Evolutionary conservation across 2,888 invertebrate species (phyloP).

Genomic region (Eupeodes latifasciatus): DNA sequence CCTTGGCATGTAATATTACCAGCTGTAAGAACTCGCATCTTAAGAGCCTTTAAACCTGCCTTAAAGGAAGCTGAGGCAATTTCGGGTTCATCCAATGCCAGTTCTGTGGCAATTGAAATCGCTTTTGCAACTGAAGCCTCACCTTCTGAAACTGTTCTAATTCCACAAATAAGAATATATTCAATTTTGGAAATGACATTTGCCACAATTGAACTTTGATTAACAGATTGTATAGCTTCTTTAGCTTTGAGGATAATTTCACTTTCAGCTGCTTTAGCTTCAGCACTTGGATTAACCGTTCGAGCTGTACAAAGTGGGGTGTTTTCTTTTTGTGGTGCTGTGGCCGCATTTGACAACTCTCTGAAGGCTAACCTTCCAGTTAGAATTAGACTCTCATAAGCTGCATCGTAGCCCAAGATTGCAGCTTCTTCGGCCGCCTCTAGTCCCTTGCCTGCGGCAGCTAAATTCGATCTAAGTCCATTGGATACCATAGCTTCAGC

Average conservation of each 20-base stretch:
- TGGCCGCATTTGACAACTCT: not conserved
- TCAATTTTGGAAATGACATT: not conserved
- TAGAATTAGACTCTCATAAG: not conserved
- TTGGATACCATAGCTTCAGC: not conserved
- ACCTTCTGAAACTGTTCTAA: not conserved
- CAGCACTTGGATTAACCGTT: not conserved
- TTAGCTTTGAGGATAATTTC: not conserved
- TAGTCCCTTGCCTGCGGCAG: not conserved
- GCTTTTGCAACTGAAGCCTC: not conserved
- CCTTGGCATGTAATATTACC: not conserved
- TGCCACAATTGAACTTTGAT: not conserved
- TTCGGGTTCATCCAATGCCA: not conserved
- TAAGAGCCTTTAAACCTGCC: not conserved
- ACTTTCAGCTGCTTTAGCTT: not conserved
- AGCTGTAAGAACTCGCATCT: not conserved
- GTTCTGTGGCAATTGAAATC: not conserved
- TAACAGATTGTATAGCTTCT: not conserved
- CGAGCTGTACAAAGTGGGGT: not conserved
- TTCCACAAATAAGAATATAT: not conserved
- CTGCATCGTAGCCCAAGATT: not conserved
- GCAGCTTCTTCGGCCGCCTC: not conserved
- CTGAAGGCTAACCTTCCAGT: not conserved
- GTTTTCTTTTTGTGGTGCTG: not conserved
- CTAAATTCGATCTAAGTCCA: not conserved
- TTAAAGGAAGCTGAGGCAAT: not conserved